Percentiles rank a stretch among this genome's conserved stretches.
Conservation (phyloP, 2,888 invertebrate species). For the Acrobasis suavella region DNA sequence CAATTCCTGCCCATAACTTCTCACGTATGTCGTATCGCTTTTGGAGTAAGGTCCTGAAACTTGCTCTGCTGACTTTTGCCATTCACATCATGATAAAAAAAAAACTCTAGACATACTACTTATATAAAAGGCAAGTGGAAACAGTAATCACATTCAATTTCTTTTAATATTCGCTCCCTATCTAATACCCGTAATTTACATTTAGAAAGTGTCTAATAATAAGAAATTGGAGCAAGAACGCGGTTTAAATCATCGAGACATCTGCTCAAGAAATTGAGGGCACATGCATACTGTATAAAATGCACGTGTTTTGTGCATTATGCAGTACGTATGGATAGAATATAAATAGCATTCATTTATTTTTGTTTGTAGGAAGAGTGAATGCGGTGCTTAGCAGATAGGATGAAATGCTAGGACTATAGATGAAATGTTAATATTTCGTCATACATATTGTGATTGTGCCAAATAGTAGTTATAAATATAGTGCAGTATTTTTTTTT, state of each 20-base stretch:
- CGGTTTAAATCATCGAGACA: conserved; percentile 26
- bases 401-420: too few relatives aligned
- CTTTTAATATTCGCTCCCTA: background rate
- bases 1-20: too few relatives aligned
- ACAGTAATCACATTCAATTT: background rate
- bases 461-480: too few relatives aligned
- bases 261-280: conserved; percentile 28
- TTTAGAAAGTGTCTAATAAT: conserved; percentile 25
- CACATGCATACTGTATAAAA: conserved; percentile 23
- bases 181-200: conserved; percentile 23
- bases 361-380: background rate
- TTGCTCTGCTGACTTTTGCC: too few relatives aligned
- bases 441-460: too few relatives aligned
- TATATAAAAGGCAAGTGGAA: background rate
- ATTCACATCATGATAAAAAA: too few relatives aligned
- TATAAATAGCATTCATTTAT: background rate
- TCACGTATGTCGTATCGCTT: too few relatives aligned
- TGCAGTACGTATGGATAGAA: background rate
- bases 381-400: too few relatives aligned
- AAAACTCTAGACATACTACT: too few relatives aligned
- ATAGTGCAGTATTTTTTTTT: too few relatives aligned
- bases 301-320: conserved; percentile 21
- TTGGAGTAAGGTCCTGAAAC: too few relatives aligned
- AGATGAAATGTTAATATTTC: too few relatives aligned
- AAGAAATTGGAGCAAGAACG: conserved; percentile 26